Base-by-base conservation (phyloP, 2,888 invertebrate species). In the Euspilapteryx auroguttella region DNA sequence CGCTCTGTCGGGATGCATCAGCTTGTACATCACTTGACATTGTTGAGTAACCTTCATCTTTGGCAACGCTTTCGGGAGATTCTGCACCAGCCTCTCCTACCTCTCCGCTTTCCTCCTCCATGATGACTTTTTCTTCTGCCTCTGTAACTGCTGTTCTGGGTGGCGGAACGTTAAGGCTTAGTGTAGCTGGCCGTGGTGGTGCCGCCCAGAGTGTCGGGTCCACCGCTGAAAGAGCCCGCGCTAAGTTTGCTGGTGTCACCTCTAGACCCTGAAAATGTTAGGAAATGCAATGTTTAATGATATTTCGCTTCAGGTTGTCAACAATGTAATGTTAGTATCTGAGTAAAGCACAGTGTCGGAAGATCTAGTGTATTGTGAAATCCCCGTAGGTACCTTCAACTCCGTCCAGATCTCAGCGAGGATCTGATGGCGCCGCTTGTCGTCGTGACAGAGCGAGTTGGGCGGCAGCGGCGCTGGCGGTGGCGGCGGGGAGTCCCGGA, bases 1-100 rank as follows among this genome's bases (percentile, higher is more conserved):
- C 80, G 33, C 81, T 81, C 24, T 79, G 79, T 12, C 78, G 45
- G 1, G 81, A 81, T 2, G 83, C 82, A 44, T 86, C 86, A 1
- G 84, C 84, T 55, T 88, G 87, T 1, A 87, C 86, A 49, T 89
- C 89, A 36, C 87, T 87, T 8, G 88, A 88, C 88, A 89, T 89
- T 3, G 89, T 89, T 33, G 88, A 88, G 58, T 89, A 89, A 11
- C 88, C 89, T 53, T 89, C 89, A 66, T 89, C 89, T 40, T 87
- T 80, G 39, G 86, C 86, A 23, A 86, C 86, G 42, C 86, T 86
- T 45, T 86, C 86, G 0, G 86, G 86, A 34, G 86, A 86, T 51
- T 87, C 86, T 38, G 82, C 85, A 9, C 84, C 86, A 14, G 81
- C 85, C 43, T 84, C 84, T 34, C 84, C 82, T 31, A 78, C 81